Percentiles rank a stretch among this genome's conserved stretches.
phyloP scores from a whole-genome alignment of 2,797 vertebrate species.

The Naso thynnoides region DNA sequence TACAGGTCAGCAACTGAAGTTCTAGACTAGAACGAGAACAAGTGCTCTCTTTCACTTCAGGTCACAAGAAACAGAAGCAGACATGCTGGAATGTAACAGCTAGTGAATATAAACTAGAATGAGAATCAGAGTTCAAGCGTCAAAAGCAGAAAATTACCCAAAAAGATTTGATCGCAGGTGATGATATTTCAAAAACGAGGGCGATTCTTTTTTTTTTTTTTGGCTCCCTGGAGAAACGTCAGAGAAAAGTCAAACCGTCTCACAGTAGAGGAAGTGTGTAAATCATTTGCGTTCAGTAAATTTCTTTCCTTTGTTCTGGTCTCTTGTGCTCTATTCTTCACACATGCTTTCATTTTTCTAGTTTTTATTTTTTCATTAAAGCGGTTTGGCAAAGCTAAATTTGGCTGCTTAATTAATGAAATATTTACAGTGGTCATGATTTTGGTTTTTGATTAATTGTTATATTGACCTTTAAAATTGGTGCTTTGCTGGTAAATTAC shows the following conservation, averaged over 20 bases:
- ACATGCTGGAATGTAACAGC: conserved; percentile 68
- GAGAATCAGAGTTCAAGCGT: conserved; percentile 76
- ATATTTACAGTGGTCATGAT: no score
- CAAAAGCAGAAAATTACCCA: conserved; percentile 64
- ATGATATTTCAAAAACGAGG: conserved; percentile 63
- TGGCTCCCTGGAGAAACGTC: no score
- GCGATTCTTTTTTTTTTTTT: conserved; percentile 23
- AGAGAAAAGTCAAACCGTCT: no score
- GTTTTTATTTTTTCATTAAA: not conserved
- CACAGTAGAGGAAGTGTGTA: conserved; percentile 24
- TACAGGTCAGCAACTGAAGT: conserved; percentile 23
- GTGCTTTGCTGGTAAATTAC: no score
- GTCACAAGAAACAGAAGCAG: conserved; percentile 52
- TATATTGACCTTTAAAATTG: no score
- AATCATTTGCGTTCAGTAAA: conserved; percentile 29
- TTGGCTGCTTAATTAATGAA: no score
- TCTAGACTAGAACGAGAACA: conserved; percentile 30
- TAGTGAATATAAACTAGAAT: conserved; percentile 58
- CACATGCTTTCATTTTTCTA: not conserved
- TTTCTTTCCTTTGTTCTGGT: conserved; percentile 8
- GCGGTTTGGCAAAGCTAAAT: not conserved
- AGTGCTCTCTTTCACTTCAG: conserved; percentile 36
- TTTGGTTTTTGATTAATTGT: no score
- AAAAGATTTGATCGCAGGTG: conserved; percentile 45
- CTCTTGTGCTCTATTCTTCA: not conserved